Conservation (phyloP, 92 coral and sea anemone genomes). For the Heteractis magnifica region DNA sequence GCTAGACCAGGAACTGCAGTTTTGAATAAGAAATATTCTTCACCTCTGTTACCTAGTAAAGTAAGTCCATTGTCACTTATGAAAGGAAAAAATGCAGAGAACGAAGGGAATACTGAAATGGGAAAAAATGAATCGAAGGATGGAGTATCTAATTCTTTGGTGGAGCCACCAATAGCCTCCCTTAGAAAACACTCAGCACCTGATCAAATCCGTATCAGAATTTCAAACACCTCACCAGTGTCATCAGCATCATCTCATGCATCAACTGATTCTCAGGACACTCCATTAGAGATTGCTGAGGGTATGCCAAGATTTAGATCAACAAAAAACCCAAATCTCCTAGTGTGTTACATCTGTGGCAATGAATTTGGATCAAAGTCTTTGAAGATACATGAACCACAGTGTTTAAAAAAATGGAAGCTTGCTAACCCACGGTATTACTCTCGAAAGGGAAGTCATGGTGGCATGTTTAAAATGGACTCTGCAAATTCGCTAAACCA, state of each 20-base stretch:
- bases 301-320: slow-evolving; percentile 51
- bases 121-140: not conserved
- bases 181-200: slow-evolving; percentile 45
- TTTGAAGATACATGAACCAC: slow-evolving; percentile 91
- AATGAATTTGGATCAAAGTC: slow-evolving; percentile 92
- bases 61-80: slow-evolving; percentile 7
- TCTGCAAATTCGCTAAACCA: slow-evolving; percentile 40
- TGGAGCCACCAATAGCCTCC: slow-evolving; percentile 27
- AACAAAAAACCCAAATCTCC: slow-evolving; percentile 74
- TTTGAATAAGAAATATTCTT: not conserved
- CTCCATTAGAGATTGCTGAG: not conserved
- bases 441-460: slow-evolving; percentile 42
- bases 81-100: slow-evolving; percentile 20
- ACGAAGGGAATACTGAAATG: not conserved
- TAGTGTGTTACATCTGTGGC: slow-evolving; percentile 92
- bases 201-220: not conserved
- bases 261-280: slow-evolving; percentile 61
- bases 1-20: slow-evolving; percentile 30
- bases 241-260: slow-evolving; percentile 44
- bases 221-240: slow-evolving; percentile 40
- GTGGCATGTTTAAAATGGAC: slow-evolving; percentile 55
- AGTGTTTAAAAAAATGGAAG: slow-evolving; percentile 92
- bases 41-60: slow-evolving; percentile 33
- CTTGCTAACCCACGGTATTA: slow-evolving; percentile 82
- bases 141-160: not conserved